Base-by-base conservation (phyloP, 2,888 invertebrate genomes). In the Ptychoptera contaminata region DNA sequence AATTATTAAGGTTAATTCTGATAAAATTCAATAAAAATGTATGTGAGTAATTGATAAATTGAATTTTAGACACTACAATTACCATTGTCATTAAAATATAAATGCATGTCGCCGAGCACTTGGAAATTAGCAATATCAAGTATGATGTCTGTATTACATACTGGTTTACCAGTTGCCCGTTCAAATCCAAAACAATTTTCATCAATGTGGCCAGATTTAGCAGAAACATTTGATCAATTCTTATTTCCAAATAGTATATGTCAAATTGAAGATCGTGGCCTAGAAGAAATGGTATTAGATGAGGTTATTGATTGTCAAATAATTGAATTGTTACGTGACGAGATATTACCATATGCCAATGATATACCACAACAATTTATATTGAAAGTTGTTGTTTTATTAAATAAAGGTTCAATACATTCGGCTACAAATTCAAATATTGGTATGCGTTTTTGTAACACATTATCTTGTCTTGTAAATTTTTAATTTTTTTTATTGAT, bases 141-240 rank as follows among this genome's bases (percentile, higher is more conserved):
- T 57, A 68, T 91, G 43, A 71, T 85, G 45, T 72, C 79, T 54
- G 78, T 91, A 16, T 67, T 96, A 48, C 80, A 81, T 51, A 79
- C 83, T 1, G 92, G 91, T 0, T 68, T 97, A 36, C 92, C 92
- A 7, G 71, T 94, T 16, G 93, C 93, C 16, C 74, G 91, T 53
- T 78, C 79, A 48, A 70, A 76, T 55, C 79, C 86, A 34, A 77
- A 79, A 49, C 74, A 75, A 37, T 85, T 85, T 61, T 67, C 72
- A 44, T 72, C 72, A 42, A 82, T 87, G 70, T 97, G 97, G 97
- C 76, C 79, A 44, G 82, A 82, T 54, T 69, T 97, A 46, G 88
- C 87, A 0, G 74, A 74, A 43, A 83, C 90, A 0, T 67, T 97
- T 34, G 91, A 96, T 56, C 84, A 87, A 45, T 96, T 94, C 62